A percentile compares a stretch with the other conserved stretches of the same genome.
Conservation (phyloP, 23 tunicate genomes). For the Styela plicata region DNA sequence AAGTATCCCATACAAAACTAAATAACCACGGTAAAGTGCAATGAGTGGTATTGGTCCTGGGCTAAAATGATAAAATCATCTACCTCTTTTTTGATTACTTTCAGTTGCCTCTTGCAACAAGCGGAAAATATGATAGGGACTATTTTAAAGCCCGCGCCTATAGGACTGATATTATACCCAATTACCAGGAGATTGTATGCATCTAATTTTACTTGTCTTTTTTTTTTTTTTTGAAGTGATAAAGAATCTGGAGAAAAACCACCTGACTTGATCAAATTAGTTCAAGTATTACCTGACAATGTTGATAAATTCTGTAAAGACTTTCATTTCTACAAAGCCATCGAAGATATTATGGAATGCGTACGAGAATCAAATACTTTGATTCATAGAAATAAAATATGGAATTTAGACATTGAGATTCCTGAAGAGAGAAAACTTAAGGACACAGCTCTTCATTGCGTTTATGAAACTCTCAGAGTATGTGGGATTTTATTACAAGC, state of each 20-base stretch:
- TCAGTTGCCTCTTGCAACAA: too few relatives aligned
- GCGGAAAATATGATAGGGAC: too few relatives aligned
- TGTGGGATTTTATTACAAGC: slow-evolving; percentile 77
- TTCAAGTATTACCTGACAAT: slow-evolving; percentile 46
- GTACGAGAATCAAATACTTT: slow-evolving; percentile 50
- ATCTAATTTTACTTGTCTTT: too few relatives aligned
- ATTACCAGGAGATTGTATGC: too few relatives aligned
- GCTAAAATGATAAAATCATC: too few relatives aligned
- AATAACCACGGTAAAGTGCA: too few relatives aligned
- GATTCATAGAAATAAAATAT: slow-evolving; percentile 47
- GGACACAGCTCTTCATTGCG: slow-evolving; percentile 47
- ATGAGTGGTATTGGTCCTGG: too few relatives aligned
- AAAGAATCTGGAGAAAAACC: slow-evolving; percentile 1
- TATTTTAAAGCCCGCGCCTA: too few relatives aligned
- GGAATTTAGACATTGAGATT: slow-evolving; percentile 34
- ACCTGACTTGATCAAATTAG: slow-evolving; percentile 16
- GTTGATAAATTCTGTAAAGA: slow-evolving; percentile 27
- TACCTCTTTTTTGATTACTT: too few relatives aligned
- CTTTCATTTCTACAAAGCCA: slow-evolving; percentile 48
- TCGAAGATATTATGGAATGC: slow-evolving; percentile 35
- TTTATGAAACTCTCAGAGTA: slow-evolving; percentile 81
- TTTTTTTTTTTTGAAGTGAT: neutral
- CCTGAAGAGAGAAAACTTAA: slow-evolving; percentile 19
- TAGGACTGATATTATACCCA: too few relatives aligned
- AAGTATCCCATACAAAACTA: too few relatives aligned